Conservation (phyloP, 2,888 invertebrate genomes). For the Callosobruchus maculatus region DNA sequence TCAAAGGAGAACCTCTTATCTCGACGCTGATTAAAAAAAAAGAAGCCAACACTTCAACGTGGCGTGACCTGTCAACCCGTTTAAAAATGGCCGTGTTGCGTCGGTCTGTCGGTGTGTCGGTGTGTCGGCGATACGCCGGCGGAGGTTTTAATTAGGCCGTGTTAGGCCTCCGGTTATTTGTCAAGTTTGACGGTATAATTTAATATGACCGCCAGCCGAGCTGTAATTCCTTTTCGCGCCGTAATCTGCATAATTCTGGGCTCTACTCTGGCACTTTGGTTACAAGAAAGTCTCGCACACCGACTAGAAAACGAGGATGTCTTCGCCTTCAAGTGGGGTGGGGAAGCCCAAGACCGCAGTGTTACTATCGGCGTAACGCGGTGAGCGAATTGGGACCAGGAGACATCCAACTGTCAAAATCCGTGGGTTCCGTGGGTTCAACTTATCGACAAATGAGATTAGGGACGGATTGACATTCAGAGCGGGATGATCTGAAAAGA, state of each 20-base stretch:
- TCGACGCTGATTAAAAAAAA: neutral
- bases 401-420: too few species aligned
- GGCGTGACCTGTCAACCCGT: neutral
- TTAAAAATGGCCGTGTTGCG: neutral
- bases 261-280: neutral
- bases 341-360: too few species aligned
- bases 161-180: neutral
- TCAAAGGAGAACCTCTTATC: neutral
- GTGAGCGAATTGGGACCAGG: too few species aligned
- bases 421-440: too few species aligned
- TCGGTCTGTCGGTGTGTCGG: neutral
- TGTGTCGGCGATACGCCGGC: neutral
- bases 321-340: too few species aligned
- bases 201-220: neutral
- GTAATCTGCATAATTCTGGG: neutral
- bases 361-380: too few species aligned
- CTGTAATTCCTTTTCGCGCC: neutral
- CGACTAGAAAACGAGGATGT: too few species aligned
- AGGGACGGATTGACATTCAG: too few species aligned
- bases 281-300: neutral
- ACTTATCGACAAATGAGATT: too few species aligned
- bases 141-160: neutral
- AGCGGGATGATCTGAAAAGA: too few species aligned
- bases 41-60: neutral
- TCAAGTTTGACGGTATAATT: neutral